phyloP scores from a whole-genome alignment of 2,888 invertebrate genomes.

The Himalopsyche japonica region DNA sequence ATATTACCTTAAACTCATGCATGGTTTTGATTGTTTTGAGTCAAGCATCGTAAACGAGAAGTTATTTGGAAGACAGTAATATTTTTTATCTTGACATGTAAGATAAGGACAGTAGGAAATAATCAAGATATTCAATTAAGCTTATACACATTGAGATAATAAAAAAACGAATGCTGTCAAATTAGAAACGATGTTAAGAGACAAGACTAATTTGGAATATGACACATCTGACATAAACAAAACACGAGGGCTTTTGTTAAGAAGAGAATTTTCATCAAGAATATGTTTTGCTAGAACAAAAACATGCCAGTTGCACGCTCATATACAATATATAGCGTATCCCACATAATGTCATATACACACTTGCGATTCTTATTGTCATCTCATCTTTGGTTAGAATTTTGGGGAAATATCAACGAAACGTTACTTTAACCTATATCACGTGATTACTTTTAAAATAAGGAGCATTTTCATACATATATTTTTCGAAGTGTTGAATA shows the following conservation, averaged over 20 bases:
- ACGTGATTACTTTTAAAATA: too few relatives aligned
- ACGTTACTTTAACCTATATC: too few relatives aligned
- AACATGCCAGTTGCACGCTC: background rate
- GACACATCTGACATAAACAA: background rate
- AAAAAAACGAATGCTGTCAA: background rate
- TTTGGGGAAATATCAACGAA: background rate
- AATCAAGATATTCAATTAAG: background rate
- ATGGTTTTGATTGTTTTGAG: too few relatives aligned
- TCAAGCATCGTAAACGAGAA: too few relatives aligned
- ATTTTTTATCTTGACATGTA: background rate
- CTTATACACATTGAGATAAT: background rate
- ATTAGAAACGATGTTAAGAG: background rate
- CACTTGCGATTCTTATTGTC: background rate
- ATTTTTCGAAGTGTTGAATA: too few relatives aligned
- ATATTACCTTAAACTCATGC: too few relatives aligned
- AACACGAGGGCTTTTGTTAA: background rate
- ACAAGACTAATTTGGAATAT: background rate
- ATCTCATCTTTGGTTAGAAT: background rate
- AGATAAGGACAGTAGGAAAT: background rate
- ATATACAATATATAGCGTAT: background rate
- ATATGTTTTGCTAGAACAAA: background rate
- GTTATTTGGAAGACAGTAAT: too few relatives aligned
- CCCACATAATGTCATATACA: background rate
- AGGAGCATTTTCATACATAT: too few relatives aligned
- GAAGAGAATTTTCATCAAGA: background rate